Percentiles rank a stretch among this genome's conserved stretches.
Evolutionary conservation across 2,113 vertebrate species (phyloP).

Genomic region (Gnathonemus longibarbis): DNA sequence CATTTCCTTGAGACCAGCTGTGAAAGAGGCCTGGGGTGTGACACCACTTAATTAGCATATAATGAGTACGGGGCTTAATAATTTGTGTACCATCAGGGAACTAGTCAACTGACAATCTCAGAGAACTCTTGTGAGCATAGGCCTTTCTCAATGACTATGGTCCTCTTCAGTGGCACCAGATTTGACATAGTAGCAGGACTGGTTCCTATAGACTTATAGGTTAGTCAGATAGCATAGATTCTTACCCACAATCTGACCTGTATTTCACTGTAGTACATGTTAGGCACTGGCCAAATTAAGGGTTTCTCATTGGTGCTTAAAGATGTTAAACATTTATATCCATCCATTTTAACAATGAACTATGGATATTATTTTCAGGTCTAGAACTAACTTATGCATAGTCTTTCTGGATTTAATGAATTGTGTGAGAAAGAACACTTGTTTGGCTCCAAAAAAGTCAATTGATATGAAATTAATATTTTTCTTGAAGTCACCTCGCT

Average conservation of each 20-base stretch:
- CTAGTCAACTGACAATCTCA: slow-evolving; percentile 18
- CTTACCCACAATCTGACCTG: background rate
- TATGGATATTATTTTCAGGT: slow-evolving; percentile 2
- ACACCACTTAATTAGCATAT: background rate
- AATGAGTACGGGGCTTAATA: slow-evolving; percentile 10
- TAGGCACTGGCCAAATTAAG: background rate
- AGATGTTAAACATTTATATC: background rate
- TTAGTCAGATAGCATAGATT: background rate
- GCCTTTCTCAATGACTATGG: background rate
- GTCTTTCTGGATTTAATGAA: background rate
- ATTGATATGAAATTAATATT: background rate
- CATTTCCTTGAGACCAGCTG: background rate
- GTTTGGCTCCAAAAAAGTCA: background rate
- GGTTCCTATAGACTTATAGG: background rate
- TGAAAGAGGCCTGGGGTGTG: background rate
- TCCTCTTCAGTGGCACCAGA: background rate
- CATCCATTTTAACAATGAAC: background rate
- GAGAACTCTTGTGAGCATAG: background rate
- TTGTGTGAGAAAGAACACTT: background rate
- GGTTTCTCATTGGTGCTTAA: slow-evolving; percentile 1
- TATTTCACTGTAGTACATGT: background rate
- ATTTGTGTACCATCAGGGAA: slow-evolving; percentile 23
- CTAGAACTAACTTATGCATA: background rate
- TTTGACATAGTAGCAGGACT: background rate
- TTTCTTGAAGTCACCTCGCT: background rate